A percentile compares a stretch with the other conserved stretches of the same genome.
phyloP scores from a whole-genome alignment of 2,888 invertebrate genomes.

The Pandemis heparana region DNA sequence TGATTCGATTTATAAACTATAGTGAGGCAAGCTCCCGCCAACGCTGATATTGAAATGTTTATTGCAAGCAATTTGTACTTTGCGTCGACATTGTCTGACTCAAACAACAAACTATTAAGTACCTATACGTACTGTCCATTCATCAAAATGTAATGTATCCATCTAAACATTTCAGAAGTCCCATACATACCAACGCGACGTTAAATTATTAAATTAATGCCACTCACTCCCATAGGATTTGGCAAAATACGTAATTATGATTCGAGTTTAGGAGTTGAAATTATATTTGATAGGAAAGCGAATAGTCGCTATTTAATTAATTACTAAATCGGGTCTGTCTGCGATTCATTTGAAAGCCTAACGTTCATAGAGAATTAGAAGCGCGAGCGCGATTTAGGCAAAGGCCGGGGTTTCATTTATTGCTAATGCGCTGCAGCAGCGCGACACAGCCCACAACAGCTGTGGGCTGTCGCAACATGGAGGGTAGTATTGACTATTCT shows the following conservation, averaged over 20 bases:
- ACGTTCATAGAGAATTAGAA: conserved; percentile 48
- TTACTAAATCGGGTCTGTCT: conserved; percentile 82
- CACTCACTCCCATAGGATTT: conserved; percentile 59
- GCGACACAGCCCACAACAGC: too few relatives aligned
- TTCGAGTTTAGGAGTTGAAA: conserved; percentile 79
- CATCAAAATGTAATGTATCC: background rate
- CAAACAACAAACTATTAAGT: background rate
- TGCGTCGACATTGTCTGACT: background rate
- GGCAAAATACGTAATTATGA: conserved; percentile 71
- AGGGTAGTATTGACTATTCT: background rate
- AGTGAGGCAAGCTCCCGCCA: conserved; percentile 44
- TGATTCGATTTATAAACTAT: conserved; percentile 41
- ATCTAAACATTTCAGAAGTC: background rate
- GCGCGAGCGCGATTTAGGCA: conserved; percentile 22
- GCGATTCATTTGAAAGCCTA: conserved; percentile 63
- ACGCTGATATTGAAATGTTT: conserved; percentile 42
- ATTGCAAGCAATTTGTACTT: conserved; percentile 15
- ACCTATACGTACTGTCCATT: background rate
- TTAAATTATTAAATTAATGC: conserved; percentile 30
- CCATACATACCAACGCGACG: conserved; percentile 10
- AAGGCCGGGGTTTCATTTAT: conserved; percentile 11
- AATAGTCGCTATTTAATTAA: conserved; percentile 84
- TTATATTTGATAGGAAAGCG: conserved; percentile 79
- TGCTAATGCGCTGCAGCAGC: background rate
- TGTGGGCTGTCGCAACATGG: background rate